Base-by-base conservation (phyloP, 1,140 invertebrate genomes). In the Pseudomyrmex pallidus region DNA sequence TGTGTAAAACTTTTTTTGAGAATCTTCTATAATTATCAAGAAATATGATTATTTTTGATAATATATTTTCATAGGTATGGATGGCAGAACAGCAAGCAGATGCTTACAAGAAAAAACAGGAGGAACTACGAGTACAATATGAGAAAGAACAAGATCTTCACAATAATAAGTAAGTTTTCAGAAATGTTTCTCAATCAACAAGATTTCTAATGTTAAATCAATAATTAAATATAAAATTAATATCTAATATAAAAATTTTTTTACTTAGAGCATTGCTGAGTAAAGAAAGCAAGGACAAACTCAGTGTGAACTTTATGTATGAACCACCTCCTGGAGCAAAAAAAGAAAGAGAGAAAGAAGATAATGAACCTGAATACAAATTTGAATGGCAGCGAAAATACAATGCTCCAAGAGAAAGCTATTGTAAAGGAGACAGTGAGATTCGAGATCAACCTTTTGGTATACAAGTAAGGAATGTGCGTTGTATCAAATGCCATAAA, bases 321-420 rank as follows among this genome's bases (percentile, higher is more conserved):
- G 99, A 99, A 94, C 98, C 99, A n/a, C 99, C 99, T 80, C 98
- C 99, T 48, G 99, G 99, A 61, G 97, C 98, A 12, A 98, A 98
- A 90, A 98, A 98, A 92, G 97, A 98, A 93, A 94, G 97, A 61
- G 97, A 99, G 94, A 97, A 98, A 91, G 97, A 98, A 94, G 98
- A 98, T 83, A 97, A 98, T 91, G 98, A 99, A 93, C 98, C 98
- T 35, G 99, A 99, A 91, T 99, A 98, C 89, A 99, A 99, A 94
- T 99, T 99, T 95, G 99, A 99, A 92, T 99, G 99, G 99, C 99
- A 99, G 94, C 95, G 99, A 64, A 99, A 99, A 93, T 99, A 99
- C 90, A 99, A 99, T 95, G 99, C 99, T 13, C 99, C 99, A 0
- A 95, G 99, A 94, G 99, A 99, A 95, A 98, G 98, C 89, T 99